phyloP scores from a whole-genome alignment of 92 coral and sea anemone genomes.

The Parazoanthus darwini region DNA sequence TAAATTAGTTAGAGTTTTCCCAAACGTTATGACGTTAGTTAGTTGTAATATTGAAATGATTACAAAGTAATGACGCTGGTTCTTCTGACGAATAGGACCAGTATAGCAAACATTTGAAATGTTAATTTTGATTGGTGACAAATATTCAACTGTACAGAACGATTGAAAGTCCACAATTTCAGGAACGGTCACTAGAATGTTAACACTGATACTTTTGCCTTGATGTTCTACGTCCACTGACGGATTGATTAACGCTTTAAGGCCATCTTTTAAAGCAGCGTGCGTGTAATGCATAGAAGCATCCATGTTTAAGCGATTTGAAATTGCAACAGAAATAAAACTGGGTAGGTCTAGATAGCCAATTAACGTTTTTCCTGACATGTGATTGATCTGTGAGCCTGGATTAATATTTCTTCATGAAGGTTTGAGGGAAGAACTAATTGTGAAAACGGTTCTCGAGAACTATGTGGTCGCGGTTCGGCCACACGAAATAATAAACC shows the following conservation, averaged over 20 bases:
- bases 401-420: too few relatives aligned
- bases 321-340: constrained; percentile 31
- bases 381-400: constrained; percentile 2
- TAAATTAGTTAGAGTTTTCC: too few relatives aligned
- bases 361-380: constrained; percentile 11
- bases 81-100: constrained; percentile 8
- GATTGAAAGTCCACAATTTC: constrained; percentile 13
- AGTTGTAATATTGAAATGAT: too few relatives aligned
- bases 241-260: constrained; percentile 27
- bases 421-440: neutral
- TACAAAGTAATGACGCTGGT: too few relatives aligned
- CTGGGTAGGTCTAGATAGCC: constrained; percentile 13
- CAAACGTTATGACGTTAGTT: too few relatives aligned
- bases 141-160: constrained; percentile 43
- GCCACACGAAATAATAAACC: constrained; percentile 16
- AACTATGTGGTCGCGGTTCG: neutral
- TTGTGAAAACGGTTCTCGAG: neutral
- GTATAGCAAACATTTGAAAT: constrained; percentile 22
- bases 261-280: constrained; percentile 29
- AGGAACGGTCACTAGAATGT: constrained; percentile 34
- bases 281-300: constrained; percentile 6
- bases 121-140: constrained; percentile 34
- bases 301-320: neutral
- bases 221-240: constrained; percentile 23
- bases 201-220: constrained; percentile 9